Evolutionary conservation across 2,113 vertebrate genomes (phyloP).

Genomic region (Petaurus breviceps): DNA sequence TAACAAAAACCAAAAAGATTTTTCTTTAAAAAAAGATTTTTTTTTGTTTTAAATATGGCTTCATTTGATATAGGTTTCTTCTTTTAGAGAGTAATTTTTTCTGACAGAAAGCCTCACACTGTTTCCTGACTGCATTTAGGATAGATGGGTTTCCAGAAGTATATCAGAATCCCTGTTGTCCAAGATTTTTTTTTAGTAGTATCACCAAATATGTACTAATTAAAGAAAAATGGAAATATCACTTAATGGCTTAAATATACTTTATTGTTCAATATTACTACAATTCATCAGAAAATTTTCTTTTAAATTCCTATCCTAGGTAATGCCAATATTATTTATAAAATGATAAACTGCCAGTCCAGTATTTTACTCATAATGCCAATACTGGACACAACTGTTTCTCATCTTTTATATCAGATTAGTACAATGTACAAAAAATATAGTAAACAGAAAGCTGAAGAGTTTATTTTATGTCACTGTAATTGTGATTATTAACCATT

Average conservation of each 20-base stretch:
- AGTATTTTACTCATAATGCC: constrained; percentile 10
- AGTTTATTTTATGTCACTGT: not conserved
- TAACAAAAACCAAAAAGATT: not conserved
- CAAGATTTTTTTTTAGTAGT: not conserved
- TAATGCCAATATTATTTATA: not conserved
- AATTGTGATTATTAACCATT: not conserved
- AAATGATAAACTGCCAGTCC: not conserved
- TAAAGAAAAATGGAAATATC: not conserved
- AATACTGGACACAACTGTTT: not conserved
- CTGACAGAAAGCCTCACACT: not conserved
- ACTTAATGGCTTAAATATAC: not conserved
- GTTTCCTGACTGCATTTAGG: not conserved
- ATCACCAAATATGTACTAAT: not conserved
- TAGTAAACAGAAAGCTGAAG: not conserved
- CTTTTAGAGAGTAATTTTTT: not conserved
- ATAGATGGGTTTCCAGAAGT: not conserved
- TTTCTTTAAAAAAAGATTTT: not conserved
- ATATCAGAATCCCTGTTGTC: not conserved
- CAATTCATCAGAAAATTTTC: not conserved
- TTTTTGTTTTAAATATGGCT: not conserved
- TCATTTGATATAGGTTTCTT: not conserved
- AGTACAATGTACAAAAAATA: not conserved
- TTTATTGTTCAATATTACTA: not conserved
- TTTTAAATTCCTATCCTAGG: not conserved
- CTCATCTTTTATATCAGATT: constrained; percentile 8